These are phyloP conservation scores for Zosterops pallidus DNA, from an alignment of 2,113 vertebrate species.

Conservation along the genomic window DNA sequence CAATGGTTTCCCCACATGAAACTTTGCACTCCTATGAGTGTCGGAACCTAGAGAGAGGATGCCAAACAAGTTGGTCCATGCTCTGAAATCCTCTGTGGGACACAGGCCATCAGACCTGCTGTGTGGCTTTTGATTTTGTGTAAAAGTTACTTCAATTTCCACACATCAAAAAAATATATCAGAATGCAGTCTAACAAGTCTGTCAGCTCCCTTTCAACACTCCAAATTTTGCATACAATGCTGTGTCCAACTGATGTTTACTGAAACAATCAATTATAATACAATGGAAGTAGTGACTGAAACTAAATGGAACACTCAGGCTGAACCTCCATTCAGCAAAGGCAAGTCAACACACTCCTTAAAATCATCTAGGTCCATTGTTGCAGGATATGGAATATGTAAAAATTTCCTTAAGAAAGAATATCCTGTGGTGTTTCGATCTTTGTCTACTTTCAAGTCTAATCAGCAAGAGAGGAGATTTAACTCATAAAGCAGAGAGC, in stretches of 20 bases:
- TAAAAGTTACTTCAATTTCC: neutral
- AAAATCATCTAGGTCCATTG: neutral
- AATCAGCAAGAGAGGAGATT: neutral
- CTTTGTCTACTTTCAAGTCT: neutral
- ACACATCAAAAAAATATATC: neutral
- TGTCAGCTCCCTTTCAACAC: neutral
- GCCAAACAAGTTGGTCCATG: neutral
- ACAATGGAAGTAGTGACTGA: neutral
- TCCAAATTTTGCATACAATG: neutral
- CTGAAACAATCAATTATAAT: neutral
- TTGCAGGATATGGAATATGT: neutral
- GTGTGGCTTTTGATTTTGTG: neutral
- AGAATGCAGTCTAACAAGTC: constrained; percentile 6
- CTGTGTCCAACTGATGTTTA: neutral
- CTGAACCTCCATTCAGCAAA: neutral
- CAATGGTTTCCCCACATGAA: neutral
- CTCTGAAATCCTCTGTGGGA: neutral
- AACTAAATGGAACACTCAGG: neutral
- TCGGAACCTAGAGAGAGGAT: neutral
- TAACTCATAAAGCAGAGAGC: neutral
- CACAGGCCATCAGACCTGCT: neutral
- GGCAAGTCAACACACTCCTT: neutral
- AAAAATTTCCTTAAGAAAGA: neutral
- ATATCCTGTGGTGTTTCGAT: neutral
- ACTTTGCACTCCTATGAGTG: neutral